Conservation (phyloP, 1,140 invertebrate species). For the Cydia fagiglandana region DNA sequence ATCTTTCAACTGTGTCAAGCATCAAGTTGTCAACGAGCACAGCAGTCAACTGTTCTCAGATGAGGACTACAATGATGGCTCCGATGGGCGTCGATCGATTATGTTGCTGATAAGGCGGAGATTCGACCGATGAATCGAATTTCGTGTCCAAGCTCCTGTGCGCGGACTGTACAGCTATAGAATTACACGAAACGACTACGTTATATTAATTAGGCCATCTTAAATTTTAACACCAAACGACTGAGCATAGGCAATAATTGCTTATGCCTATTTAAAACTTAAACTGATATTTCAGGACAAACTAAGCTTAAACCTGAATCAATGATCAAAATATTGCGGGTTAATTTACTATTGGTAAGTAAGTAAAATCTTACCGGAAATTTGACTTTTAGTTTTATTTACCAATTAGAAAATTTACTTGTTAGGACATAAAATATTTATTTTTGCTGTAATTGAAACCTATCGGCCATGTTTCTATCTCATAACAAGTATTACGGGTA, state of each 20-base stretch:
- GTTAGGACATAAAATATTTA: no score
- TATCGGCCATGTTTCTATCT: no score
- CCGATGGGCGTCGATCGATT: slow-evolving; percentile 19
- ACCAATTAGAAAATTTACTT: no score
- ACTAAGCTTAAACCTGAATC: not conserved
- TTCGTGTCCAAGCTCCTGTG: slow-evolving; percentile 17
- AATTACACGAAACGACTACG: not conserved
- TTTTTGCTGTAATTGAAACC: no score
- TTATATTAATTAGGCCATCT: not conserved
- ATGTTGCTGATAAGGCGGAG: slow-evolving; percentile 12
- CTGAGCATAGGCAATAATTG: no score
- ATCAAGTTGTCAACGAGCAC: slow-evolving; percentile 26
- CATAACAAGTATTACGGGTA: no score
- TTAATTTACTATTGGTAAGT: not conserved
- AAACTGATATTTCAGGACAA: not conserved
- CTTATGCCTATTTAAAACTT: no score
- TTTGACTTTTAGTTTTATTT: no score
- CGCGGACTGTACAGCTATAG: not conserved
- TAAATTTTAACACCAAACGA: not conserved
- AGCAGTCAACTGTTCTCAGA: slow-evolving; percentile 5
- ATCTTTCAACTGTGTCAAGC: not conserved
- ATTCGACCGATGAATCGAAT: slow-evolving; percentile 15
- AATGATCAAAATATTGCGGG: not conserved
- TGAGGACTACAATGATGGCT: slow-evolving; percentile 13
- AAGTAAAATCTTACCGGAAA: no score